These are phyloP conservation scores for Mimachlamys varia DNA, from an alignment of 2,888 invertebrate species.

Conservation along the genomic window DNA sequence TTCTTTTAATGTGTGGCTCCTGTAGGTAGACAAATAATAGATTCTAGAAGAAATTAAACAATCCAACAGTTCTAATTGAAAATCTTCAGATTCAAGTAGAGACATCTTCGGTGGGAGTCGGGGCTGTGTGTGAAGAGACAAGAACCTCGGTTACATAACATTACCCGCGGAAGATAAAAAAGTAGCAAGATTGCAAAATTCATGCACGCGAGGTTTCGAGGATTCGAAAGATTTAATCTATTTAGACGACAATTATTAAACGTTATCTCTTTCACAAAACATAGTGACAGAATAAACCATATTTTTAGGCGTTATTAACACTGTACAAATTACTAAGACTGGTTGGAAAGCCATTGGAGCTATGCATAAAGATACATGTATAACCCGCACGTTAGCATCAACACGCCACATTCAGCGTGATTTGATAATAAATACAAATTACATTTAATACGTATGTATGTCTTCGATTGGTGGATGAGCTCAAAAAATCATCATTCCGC, in stretches of 20 bases:
- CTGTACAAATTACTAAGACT: no score
- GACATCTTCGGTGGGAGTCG: background rate
- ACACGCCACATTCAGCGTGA: no score
- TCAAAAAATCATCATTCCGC: no score
- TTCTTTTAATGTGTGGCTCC: background rate
- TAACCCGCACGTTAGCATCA: no score
- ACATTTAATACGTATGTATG: no score
- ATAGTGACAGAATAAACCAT: no score
- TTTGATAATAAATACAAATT: no score
- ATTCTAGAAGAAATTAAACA: background rate
- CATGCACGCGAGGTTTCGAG: background rate
- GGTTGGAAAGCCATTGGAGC: no score
- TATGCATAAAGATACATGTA: no score
- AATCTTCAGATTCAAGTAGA: slow-evolving; percentile 23
- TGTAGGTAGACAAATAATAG: background rate
- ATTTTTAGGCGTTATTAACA: no score
- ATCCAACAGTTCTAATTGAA: background rate
- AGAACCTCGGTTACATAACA: background rate
- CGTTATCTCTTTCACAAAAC: background rate
- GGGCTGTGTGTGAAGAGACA: background rate
- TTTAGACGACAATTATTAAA: background rate
- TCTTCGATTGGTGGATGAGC: no score
- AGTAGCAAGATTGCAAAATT: background rate
- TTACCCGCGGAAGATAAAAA: background rate
- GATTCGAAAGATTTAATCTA: background rate